Evolutionary conservation across 2,797 vertebrate species (phyloP).

Genomic region (Iguana delicatissima): DNA sequence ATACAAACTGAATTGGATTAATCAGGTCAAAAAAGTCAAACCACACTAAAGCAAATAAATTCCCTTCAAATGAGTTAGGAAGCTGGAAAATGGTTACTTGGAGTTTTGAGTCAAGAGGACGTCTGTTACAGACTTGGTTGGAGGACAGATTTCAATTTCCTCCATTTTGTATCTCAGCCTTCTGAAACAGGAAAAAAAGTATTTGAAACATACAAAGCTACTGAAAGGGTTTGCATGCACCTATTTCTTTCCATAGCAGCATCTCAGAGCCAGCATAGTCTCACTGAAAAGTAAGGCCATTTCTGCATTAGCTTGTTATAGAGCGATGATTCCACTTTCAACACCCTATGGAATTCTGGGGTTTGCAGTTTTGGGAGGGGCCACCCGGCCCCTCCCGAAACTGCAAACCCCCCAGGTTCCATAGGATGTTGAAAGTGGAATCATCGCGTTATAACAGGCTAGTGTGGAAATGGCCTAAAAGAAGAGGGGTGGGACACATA

Average conservation of each 20-base stretch:
- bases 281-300: slow-evolving; percentile 3
- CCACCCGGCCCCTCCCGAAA: too few relatives aligned
- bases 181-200: not conserved
- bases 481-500: not conserved
- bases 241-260: not conserved
- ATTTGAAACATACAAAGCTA: not conserved
- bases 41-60: too few relatives aligned
- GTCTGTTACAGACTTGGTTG: not conserved
- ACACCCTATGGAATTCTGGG: too few relatives aligned
- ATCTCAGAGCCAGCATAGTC: not conserved
- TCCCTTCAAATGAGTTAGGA: not conserved
- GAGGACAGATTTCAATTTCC: not conserved
- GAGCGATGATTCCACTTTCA: too few relatives aligned
- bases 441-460: too few relatives aligned
- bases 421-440: too few relatives aligned
- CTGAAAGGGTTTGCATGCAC: not conserved
- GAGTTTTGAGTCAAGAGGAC: not conserved
- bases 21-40: too few relatives aligned
- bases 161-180: slow-evolving; percentile 1
- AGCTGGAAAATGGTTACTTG: not conserved
- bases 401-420: too few relatives aligned
- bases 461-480: too few relatives aligned
- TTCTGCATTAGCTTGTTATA: too few relatives aligned
- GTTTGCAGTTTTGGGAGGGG: too few relatives aligned
- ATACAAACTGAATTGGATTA: too few relatives aligned